Evolutionary conservation across 1,140 invertebrate species (phyloP).

Genomic region (Drosophila trapezifrons): DNA sequence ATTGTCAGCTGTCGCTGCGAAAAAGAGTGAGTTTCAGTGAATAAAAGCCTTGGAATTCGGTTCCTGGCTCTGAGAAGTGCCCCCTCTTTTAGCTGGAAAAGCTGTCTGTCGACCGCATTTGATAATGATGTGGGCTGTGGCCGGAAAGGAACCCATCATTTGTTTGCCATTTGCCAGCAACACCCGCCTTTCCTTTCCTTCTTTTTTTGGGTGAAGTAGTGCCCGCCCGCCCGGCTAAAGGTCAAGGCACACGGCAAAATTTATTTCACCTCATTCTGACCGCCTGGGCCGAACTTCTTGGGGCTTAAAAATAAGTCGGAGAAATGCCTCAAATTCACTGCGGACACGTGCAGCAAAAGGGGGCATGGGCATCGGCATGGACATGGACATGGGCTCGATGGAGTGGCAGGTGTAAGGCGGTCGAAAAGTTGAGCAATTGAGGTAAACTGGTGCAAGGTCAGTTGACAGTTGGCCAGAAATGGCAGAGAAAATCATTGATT

Average conservation of each 20-base stretch:
- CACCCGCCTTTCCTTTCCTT: constrained; percentile 12
- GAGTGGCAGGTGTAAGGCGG: constrained; percentile 14
- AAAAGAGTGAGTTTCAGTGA: no score
- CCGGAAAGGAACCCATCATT: constrained; percentile 10
- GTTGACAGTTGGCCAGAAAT: constrained; percentile 19
- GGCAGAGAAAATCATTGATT: constrained; percentile 5
- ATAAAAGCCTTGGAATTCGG: neutral
- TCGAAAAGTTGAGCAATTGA: constrained; percentile 29
- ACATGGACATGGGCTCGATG: neutral
- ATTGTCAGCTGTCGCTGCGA: no score
- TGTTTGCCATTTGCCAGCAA: constrained; percentile 46
- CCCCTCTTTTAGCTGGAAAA: neutral
- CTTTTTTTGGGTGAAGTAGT: constrained; percentile 7
- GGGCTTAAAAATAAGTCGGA: constrained; percentile 29
- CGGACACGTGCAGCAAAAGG: constrained; percentile 12
- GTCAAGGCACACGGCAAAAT: constrained; percentile 58
- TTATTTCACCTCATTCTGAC: constrained; percentile 17
- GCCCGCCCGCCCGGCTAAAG: constrained; percentile 45
- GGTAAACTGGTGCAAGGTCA: constrained; percentile 39
- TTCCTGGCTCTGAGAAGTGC: no score
- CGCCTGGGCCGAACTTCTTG: constrained; percentile 20
- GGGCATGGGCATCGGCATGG: neutral
- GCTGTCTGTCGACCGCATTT: constrained; percentile 10
- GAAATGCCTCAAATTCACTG: constrained; percentile 26
- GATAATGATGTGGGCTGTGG: constrained; percentile 3